Conservation (phyloP, 2,888 invertebrate species). For the Drosophila flavopinicola region DNA sequence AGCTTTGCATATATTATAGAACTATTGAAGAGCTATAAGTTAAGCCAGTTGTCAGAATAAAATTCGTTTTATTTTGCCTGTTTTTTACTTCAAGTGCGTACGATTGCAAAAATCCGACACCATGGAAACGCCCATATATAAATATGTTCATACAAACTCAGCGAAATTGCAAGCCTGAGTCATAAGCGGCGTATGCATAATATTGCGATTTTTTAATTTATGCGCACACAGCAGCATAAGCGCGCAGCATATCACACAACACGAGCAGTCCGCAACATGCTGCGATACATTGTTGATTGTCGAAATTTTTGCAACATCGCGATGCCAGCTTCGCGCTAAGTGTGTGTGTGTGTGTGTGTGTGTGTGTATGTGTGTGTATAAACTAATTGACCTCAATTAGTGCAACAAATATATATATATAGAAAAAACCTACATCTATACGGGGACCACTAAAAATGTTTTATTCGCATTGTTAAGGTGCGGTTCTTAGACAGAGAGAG, state of each 20-base stretch:
- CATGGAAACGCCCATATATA: slow-evolving; percentile 10
- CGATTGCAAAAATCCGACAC: too few species aligned
- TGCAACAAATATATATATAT: slow-evolving; percentile 44
- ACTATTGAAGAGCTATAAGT: too few species aligned
- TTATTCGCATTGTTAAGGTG: slow-evolving; percentile 41
- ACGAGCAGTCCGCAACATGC: slow-evolving; percentile 33
- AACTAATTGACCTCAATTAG: slow-evolving; percentile 83
- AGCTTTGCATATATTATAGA: too few species aligned
- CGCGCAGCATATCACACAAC: too few species aligned
- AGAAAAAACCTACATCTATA: too few species aligned
- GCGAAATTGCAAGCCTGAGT: slow-evolving; percentile 50
- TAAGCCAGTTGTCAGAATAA: too few species aligned
- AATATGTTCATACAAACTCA: slow-evolving; percentile 6
- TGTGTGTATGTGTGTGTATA: slow-evolving; percentile 59
- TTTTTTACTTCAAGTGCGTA: too few species aligned
- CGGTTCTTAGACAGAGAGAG: slow-evolving; percentile 31
- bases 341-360: slow-evolving; percentile 13
- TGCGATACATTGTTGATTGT: slow-evolving; percentile 62
- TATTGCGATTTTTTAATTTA: slow-evolving; percentile 67
- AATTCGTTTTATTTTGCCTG: too few species aligned
- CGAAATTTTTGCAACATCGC: slow-evolving; percentile 50
- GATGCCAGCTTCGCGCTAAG: slow-evolving; percentile 45
- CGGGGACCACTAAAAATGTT: slow-evolving; percentile 31
- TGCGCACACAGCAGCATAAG: slow-evolving; percentile 29
- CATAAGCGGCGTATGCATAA: slow-evolving; percentile 58